Conservation (phyloP, 2,113 vertebrate genomes). For the Dinomys branickii region DNA sequence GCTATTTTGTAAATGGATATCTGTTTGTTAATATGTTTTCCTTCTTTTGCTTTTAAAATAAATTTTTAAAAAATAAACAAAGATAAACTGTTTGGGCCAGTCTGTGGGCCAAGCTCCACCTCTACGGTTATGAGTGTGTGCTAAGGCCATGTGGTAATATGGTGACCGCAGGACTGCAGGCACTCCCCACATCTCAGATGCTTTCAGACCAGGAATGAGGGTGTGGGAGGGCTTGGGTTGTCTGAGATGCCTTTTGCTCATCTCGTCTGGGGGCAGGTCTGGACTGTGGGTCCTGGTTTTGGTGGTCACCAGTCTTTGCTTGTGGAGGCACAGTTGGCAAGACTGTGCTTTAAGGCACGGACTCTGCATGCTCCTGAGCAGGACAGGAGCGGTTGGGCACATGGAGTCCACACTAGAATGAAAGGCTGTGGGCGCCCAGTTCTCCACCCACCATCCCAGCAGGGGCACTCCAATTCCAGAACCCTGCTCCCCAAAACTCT, state of each 20-base stretch:
- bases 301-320: neutral
- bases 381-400: neutral
- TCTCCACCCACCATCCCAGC: neutral
- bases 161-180: no score
- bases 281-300: neutral
- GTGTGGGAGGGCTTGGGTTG: neutral
- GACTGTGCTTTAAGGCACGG: neutral
- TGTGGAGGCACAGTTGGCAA: neutral
- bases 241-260: neutral
- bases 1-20: no score
- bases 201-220: neutral
- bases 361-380: neutral
- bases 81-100: no score
- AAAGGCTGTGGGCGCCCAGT: neutral
- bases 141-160: neutral
- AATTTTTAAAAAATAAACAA: no score
- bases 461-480: neutral
- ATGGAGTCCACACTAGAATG: neutral
- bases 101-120: neutral
- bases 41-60: no score
- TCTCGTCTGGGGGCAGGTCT: neutral
- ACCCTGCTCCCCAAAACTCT: neutral
- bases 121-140: no score
- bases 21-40: no score
- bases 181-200: neutral